Percentiles rank a stretch among this genome's conserved stretches.
phyloP scores from a whole-genome alignment of 2,113 vertebrate genomes.

The Triplophysa dalaica region DNA sequence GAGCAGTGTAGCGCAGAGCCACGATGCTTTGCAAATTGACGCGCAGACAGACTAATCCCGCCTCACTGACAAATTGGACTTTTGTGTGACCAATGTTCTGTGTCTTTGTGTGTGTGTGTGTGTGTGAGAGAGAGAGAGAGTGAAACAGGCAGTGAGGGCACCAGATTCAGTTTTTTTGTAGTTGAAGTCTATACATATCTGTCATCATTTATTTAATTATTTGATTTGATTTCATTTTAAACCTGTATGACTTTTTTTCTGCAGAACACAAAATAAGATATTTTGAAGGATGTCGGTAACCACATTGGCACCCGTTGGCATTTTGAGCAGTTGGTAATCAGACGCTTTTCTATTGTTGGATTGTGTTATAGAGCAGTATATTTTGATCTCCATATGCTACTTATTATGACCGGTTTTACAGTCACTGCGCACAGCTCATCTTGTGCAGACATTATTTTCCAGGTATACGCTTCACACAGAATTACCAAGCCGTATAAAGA shows the following conservation, averaged over 20 bases:
- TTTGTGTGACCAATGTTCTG: conserved; percentile 38
- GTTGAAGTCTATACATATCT: background rate
- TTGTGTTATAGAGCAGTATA: background rate
- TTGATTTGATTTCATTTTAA: too few relatives aligned
- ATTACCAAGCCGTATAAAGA: background rate
- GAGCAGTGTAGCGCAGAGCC: conserved; percentile 37
- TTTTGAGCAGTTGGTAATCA: too few relatives aligned
- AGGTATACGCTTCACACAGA: background rate
- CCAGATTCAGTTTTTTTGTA: background rate
- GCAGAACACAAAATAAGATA: too few relatives aligned
- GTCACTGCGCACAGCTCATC: background rate
- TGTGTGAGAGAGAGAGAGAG: background rate
- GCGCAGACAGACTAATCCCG: conserved; percentile 53
- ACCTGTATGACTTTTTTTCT: too few relatives aligned
- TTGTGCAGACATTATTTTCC: background rate
- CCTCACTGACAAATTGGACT: conserved; percentile 56
- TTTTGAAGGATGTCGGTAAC: too few relatives aligned
- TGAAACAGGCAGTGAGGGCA: background rate
- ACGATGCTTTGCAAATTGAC: conserved; percentile 33
- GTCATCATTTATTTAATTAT: background rate
- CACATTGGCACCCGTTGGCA: too few relatives aligned
- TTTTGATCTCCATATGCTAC: background rate
- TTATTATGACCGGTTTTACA: conserved; percentile 1
- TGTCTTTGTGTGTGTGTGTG: background rate
- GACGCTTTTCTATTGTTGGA: background rate